Evolutionary conservation across 2,797 vertebrate species (phyloP).

Genomic region (Sebastes nivosus): DNA sequence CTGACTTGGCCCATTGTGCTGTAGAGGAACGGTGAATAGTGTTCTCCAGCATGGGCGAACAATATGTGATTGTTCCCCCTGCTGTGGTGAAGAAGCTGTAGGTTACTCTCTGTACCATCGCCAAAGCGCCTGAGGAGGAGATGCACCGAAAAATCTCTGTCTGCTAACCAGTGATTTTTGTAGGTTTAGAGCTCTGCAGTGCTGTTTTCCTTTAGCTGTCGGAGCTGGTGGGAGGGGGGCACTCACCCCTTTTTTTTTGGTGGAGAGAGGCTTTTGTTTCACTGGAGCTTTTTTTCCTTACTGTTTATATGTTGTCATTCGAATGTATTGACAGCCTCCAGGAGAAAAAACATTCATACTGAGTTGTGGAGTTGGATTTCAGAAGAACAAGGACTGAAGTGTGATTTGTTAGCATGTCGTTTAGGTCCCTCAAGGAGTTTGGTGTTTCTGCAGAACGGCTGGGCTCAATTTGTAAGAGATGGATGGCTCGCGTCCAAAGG

Average conservation of each 20-base stretch:
- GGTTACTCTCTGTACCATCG: conserved; percentile 82
- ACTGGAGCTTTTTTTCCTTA: not conserved
- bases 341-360: conserved; percentile 1
- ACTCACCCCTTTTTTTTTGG: conserved; percentile 43
- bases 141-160: conserved; percentile 52
- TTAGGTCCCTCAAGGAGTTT: conserved; percentile 80
- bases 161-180: conserved; percentile 55
- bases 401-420: conserved; percentile 76
- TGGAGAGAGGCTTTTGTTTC: conserved; percentile 44
- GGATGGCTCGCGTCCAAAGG: conserved; percentile 82
- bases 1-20: conserved; percentile 80
- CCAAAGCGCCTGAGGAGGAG: conserved; percentile 69
- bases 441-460: conserved; percentile 79
- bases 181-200: conserved; percentile 59
- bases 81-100: conserved; percentile 75
- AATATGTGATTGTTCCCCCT: conserved; percentile 81
- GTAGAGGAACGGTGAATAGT: conserved; percentile 74
- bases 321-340: conserved; percentile 41
- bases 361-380: conserved; percentile 52
- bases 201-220: conserved; percentile 53
- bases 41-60: conserved; percentile 78
- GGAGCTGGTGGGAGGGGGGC: conserved; percentile 42
- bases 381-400: conserved; percentile 31
- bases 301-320: conserved; percentile 30
- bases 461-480: conserved; percentile 81